Evolutionary conservation across 2,113 vertebrate genomes (phyloP).

Genomic region (Eulemur macaco): DNA sequence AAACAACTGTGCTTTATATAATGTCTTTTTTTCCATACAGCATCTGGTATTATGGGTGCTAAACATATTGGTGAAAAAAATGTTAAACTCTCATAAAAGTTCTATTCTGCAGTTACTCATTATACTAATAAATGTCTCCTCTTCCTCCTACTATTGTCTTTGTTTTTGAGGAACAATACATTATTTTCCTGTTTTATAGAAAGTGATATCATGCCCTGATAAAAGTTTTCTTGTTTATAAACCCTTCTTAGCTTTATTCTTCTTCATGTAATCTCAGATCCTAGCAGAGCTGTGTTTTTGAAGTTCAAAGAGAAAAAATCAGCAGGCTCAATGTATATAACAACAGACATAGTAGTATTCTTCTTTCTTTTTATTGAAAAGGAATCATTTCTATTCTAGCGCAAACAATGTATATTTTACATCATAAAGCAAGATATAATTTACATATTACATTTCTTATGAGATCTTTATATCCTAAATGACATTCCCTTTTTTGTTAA

Average conservation of each 20-base stretch:
- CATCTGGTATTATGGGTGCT: background rate
- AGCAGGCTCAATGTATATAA: conserved; percentile 20
- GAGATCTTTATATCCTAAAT: conserved; percentile 76
- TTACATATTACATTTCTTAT: conserved; percentile 82
- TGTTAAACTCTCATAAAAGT: background rate
- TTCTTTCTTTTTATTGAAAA: conserved; percentile 86
- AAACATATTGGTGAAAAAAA: background rate
- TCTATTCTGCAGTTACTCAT: background rate
- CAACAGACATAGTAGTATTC: conserved; percentile 49
- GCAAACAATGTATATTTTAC: conserved; percentile 86
- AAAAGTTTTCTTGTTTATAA: background rate
- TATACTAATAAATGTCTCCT: background rate
- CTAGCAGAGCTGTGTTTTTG: background rate
- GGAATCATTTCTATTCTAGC: conserved; percentile 81
- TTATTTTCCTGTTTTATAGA: background rate
- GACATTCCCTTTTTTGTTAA: conserved; percentile 64
- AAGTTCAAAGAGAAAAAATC: conserved; percentile 39
- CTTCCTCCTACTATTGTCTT: background rate
- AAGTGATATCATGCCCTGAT: background rate
- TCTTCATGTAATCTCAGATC: background rate
- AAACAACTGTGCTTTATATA: background rate
- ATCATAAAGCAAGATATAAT: conserved; percentile 84
- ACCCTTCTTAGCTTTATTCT: background rate
- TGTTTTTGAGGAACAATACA: background rate
- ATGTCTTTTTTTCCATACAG: background rate